Percentiles rank a stretch among this genome's conserved stretches.
phyloP scores from a whole-genome alignment of 2,797 vertebrate genomes.

The Psittacula derbiana region DNA sequence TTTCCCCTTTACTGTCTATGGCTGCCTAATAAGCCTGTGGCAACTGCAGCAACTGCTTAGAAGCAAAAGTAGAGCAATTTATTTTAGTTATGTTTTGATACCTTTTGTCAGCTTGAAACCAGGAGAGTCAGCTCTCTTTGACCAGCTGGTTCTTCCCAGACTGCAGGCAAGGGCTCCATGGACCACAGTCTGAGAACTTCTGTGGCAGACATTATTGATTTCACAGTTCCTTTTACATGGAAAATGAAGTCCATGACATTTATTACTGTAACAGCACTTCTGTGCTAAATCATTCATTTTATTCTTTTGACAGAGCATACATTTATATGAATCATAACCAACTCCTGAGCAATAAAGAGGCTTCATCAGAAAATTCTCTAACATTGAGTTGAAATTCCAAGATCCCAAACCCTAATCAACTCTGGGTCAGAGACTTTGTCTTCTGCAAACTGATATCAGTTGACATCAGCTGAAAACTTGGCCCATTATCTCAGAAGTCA shows the following conservation, averaged over 20 bases:
- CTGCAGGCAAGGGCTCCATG: not conserved
- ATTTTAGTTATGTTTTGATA: not conserved
- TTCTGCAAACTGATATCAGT: not conserved
- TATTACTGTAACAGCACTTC: not conserved
- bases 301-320: not conserved
- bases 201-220: not conserved
- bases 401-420: not conserved
- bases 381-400: not conserved
- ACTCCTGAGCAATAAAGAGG: not conserved
- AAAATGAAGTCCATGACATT: not conserved
- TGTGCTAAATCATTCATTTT: not conserved
- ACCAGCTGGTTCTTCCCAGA: not conserved
- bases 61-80: not conserved
- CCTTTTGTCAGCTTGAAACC: not conserved
- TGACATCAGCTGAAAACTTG: not conserved
- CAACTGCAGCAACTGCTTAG: not conserved
- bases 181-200: not conserved
- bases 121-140: not conserved
- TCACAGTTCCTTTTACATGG: fast-evolving
- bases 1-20: not conserved
- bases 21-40: not conserved
- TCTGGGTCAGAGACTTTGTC: not conserved
- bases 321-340: not conserved
- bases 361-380: not conserved
- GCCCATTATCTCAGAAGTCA: not conserved